Base-by-base conservation (phyloP, 2,113 vertebrate genomes). In the Phyllostomus hastatus region DNA sequence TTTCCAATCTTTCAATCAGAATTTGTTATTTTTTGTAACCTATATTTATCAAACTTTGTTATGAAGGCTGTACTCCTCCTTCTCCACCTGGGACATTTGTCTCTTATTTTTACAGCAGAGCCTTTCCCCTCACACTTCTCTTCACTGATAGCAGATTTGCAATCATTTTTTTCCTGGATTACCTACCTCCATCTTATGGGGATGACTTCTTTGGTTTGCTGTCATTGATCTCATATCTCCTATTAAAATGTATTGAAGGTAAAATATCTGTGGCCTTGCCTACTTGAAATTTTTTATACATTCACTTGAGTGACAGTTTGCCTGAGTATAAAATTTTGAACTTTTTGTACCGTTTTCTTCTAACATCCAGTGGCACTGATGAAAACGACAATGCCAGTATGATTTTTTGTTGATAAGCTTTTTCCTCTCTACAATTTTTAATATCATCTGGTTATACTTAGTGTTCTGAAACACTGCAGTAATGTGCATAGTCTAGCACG, bases 291-390 rank as follows among this genome's bases (percentile, higher is more conserved):
- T 52, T 9, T 80, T 83, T 54, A 33, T 61, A 24, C 15, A 90
- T 95, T 95, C 69, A 90, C 1, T 69, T 61, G 22, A 64, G 31
- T 73, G 61, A 92, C 11, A 89, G 31, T 80, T 94, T 92, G 22
- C 92, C 64, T 96, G 33, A 59, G 78, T 85, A 96, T 91, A 97
- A 95, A 87, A 96, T 33, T 87, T 83, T 89, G 12, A 93, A 94
- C 4, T 61, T 43, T 61, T 61, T 31, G 38, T 17, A 28, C 0
- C 4, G 46, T 93, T 93, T 72, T 4, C 1, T 87, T 75, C 17
- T 41, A 83, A 1, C 0, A n/a, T 41, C 35, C 33, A 33, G 26
- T 33, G 16, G 1, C n/a, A 52, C 22, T 54, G 28, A 38, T 84
- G 9, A 90, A 46, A 93, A 59, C 50, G 88, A 33, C 4, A 12